A percentile compares a stretch with the other conserved stretches of the same genome.
These are phyloP conservation scores for Tyto alba DNA, from an alignment of 2,113 vertebrate species.

Conservation along the genomic window DNA sequence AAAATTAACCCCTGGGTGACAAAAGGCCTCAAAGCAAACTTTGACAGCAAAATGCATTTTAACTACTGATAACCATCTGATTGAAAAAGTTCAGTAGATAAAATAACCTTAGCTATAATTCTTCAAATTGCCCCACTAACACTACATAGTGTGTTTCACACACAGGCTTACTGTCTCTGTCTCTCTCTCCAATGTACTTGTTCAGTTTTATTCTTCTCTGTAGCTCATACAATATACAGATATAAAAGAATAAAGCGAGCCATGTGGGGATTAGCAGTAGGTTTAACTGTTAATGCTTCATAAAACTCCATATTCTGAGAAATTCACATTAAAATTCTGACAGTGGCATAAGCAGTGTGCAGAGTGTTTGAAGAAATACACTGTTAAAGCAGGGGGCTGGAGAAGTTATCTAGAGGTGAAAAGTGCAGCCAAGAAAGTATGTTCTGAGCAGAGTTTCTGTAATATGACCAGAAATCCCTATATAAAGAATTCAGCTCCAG, in stretches of 20 bases:
- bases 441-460: not conserved
- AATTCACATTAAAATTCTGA: constrained; percentile 67
- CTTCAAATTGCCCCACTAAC: not conserved
- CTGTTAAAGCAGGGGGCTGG: not conserved
- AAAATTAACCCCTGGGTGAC: not conserved
- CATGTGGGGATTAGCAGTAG: constrained; percentile 53
- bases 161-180: not conserved
- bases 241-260: constrained; percentile 54
- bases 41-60: not conserved
- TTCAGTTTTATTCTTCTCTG: constrained; percentile 50
- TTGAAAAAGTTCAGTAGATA: not conserved
- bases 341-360: not conserved
- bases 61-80: not conserved
- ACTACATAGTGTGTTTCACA: constrained; percentile 27
- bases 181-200: not conserved
- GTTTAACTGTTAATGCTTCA: constrained; percentile 66
- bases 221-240: constrained; percentile 11
- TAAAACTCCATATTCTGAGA: constrained; percentile 44
- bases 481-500: not conserved
- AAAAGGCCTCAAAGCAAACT: not conserved
- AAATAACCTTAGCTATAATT: not conserved
- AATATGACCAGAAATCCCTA: not conserved
- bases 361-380: constrained; percentile 36
- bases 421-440: constrained; percentile 32
- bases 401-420: constrained; percentile 35